Conservation (phyloP, 2,113 vertebrate species). For the Muntiacus muntjak region DNA sequence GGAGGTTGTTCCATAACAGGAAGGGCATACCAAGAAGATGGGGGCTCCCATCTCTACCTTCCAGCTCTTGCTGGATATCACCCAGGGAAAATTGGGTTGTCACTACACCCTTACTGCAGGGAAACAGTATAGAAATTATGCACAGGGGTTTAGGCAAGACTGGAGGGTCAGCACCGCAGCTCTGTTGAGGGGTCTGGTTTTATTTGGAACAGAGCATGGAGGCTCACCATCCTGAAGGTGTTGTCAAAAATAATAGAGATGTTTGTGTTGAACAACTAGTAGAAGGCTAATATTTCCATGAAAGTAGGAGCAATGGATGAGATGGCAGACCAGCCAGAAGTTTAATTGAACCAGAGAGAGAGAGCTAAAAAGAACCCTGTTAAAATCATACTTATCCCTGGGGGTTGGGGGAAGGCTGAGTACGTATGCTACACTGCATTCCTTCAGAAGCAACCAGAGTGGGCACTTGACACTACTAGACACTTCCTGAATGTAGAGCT, state of each 20-base stretch:
- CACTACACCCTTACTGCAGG: neutral
- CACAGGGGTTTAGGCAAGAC: neutral
- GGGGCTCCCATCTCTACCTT: neutral
- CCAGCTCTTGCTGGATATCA: neutral
- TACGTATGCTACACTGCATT: neutral
- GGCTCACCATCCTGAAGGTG: neutral
- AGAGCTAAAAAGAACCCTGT: neutral
- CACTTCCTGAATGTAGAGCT: neutral
- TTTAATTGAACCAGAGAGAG: neutral
- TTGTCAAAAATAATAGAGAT: neutral
- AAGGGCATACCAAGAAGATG: neutral
- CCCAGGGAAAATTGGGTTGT: neutral
- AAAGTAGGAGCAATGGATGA: slow-evolving; percentile 4
- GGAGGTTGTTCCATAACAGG: neutral
- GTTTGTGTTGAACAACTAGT: neutral
- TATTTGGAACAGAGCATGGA: neutral
- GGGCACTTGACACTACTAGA: neutral
- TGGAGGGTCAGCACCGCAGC: neutral
- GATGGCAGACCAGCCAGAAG: neutral
- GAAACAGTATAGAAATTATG: neutral
- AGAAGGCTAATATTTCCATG: neutral
- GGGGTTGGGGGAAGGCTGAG: neutral
- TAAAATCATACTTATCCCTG: neutral
- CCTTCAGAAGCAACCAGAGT: slow-evolving; percentile 7
- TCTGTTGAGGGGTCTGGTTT: neutral